Base-by-base conservation (phyloP, 1,140 invertebrate genomes). In the Drosophila busckii region DNA sequence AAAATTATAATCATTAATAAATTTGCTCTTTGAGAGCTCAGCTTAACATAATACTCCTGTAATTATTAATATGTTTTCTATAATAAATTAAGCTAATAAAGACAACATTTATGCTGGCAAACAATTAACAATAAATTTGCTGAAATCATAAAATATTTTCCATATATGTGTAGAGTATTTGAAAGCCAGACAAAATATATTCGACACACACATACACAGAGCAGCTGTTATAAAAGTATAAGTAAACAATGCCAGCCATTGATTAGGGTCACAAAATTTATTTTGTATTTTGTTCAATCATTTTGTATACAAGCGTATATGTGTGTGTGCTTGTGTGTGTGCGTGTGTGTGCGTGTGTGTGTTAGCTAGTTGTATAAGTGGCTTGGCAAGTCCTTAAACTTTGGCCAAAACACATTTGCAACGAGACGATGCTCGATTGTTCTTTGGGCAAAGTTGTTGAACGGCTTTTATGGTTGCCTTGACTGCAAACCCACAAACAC, bases 331-430 rank as follows among this genome's bases (percentile, higher is more conserved):
- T n/a, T n/a, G n/a, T n/a, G n/a, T n/a, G n/a, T n/a, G n/a, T n/a
- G n/a, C n/a, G n/a, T n/a, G n/a, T n/a, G n/a, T n/a, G n/a, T n/a
- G n/a, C n/a, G n/a, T n/a, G n/a, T n/a, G n/a, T n/a, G n/a, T n/a
- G n/a, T n/a, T n/a, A n/a, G n/a, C n/a, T n/a, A n/a, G n/a, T n/a
- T n/a, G n/a, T n/a, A n/a, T n/a, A 12, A 13, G 9, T 3, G 3
- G 34, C n/a, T 25, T 17, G 13, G 13, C 28, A 41, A 31, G 34
- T 48, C 32, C 49, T 32, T 60, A 31, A 45, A 40, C 10, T 29
- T 59, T 3, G 10, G n/a, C 29, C 17, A 3, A 48, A 50, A 53
- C n/a, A n/a, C n/a, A 80, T 73, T 78, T 73, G 73, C 68, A 71
- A 80, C 46, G 46, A 34, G 29, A 56, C 35, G 28, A 9, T 25